Conservation (phyloP, 2,888 invertebrate species). For the Xanthorhoe spadicearia region DNA sequence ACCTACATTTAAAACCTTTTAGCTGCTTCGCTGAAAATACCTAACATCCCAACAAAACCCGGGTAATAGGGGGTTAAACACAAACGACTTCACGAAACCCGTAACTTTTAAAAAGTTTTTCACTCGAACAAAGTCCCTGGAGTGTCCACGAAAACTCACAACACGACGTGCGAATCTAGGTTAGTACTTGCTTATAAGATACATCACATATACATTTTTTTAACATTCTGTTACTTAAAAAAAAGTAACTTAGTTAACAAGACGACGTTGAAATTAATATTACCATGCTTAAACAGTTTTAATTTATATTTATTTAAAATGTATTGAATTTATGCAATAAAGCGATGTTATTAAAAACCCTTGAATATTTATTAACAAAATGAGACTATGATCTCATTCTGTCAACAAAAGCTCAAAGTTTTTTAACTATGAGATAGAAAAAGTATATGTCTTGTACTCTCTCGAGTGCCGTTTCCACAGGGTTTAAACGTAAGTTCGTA, state of each 20-base stretch:
- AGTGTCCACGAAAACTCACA: constrained; percentile 38
- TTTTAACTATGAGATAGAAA: background rate
- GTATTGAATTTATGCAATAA: too few species aligned
- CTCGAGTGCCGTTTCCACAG: constrained; percentile 6
- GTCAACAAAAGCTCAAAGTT: too few species aligned
- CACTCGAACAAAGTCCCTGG: constrained; percentile 39
- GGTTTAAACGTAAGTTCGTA: constrained; percentile 19
- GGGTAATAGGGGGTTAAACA: constrained; percentile 36
- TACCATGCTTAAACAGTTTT: too few species aligned
- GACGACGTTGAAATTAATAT: too few species aligned
- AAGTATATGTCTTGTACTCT: background rate
- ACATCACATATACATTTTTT: background rate
- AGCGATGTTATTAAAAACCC: too few species aligned
- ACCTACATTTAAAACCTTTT: constrained; percentile 5
- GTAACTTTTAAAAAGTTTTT: constrained; percentile 42
- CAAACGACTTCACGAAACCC: constrained; percentile 40
- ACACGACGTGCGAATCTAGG: constrained; percentile 31
- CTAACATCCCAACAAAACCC: constrained; percentile 30
- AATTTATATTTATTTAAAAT: too few species aligned
- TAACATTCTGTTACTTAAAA: too few species aligned
- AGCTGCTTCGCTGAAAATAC: constrained; percentile 16
- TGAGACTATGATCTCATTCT: too few species aligned
- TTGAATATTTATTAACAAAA: too few species aligned
- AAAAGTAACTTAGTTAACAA: too few species aligned
- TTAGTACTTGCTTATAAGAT: background rate